Evolutionary conservation across 2,113 vertebrate species (phyloP).

Genomic region (Xiphias gladius): DNA sequence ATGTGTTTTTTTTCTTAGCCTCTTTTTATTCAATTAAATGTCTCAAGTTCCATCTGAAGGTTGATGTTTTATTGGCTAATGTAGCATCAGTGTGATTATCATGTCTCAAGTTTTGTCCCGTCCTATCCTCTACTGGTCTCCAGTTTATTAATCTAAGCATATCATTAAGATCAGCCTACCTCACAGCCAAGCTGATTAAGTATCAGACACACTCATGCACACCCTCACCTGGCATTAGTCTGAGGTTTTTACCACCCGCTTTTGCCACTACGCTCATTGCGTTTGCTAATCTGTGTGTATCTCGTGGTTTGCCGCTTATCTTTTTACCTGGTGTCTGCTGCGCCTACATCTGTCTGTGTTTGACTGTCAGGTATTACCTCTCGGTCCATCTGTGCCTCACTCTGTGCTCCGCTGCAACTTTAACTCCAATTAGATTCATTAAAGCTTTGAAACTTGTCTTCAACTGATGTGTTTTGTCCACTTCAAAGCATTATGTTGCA

Average conservation of each 20-base stretch:
- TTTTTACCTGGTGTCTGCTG: slow-evolving; percentile 29
- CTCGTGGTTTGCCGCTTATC: slow-evolving; percentile 9
- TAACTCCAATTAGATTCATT: neutral
- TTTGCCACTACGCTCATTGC: neutral
- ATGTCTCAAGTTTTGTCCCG: neutral
- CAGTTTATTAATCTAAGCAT: neutral
- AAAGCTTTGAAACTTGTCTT: neutral
- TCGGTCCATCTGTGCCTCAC: slow-evolving; percentile 17
- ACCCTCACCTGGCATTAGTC: slow-evolving; percentile 31
- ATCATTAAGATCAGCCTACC: slow-evolving; percentile 14
- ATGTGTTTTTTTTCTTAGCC: neutral
- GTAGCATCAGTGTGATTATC: neutral
- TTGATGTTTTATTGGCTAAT: neutral
- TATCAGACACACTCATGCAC: neutral
- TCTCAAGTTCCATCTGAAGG: neutral
- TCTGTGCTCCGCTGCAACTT: slow-evolving; percentile 11
- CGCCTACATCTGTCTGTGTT: slow-evolving; percentile 25
- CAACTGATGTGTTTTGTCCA: neutral
- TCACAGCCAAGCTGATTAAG: slow-evolving; percentile 18
- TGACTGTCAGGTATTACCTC: slow-evolving; percentile 11
- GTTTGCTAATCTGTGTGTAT: slow-evolving; percentile 9
- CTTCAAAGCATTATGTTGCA: neutral
- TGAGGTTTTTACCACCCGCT: neutral
- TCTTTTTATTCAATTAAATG: neutral
- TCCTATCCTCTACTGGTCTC: neutral